Evolutionary conservation across 2,113 vertebrate species (phyloP), one percentile per base, ranked within the genome.

Genomic region (Agelaius tricolor): DNA sequence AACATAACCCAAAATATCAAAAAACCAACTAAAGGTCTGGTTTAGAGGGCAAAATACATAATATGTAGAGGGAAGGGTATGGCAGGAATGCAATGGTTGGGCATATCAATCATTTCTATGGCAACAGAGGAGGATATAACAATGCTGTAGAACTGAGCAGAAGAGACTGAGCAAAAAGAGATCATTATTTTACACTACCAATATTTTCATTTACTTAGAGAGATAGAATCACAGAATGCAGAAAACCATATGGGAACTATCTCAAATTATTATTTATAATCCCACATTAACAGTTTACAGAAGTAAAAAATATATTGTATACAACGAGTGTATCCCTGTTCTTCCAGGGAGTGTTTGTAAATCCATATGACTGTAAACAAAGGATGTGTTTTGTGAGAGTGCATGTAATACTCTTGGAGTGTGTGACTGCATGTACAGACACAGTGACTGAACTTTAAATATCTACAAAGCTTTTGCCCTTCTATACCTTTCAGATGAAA

Each of bases 21-120:
- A 85, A 90, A 74, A 23, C 22, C 62, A 89, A 79, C n/a, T 14
- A 33, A 84, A 28, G 90, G 8, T 58, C 41, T 87, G 54, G 28
- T 81, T 89, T 93, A 84, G 84, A 84, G 69, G 75, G 16, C 62
- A 91, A 89, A 57, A 59, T 22, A 63, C 27, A 57, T 46, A 67
- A 72, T 72, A 61, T 58, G 31, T 58, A 89, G 69, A 95, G 41
- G 66, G 44, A 86, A 90, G 46, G 37, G 26, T 90, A 92, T 79
- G 61, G 73, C 77, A 92, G 82, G 66, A 95, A 94, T 84, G 37
- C 15, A 22, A 55, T 82, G 88, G 84, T 58, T 96, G 61, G 86
- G 61, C 66, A 66, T 89, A 94, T 87, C 93, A 95, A 93, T 96
- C 49, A 95, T 96, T 96, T 96, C 96, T 97, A 95, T 96, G 92